Base-by-base conservation (phyloP, 1,140 invertebrate species). In the Cecropterus lyciades region DNA sequence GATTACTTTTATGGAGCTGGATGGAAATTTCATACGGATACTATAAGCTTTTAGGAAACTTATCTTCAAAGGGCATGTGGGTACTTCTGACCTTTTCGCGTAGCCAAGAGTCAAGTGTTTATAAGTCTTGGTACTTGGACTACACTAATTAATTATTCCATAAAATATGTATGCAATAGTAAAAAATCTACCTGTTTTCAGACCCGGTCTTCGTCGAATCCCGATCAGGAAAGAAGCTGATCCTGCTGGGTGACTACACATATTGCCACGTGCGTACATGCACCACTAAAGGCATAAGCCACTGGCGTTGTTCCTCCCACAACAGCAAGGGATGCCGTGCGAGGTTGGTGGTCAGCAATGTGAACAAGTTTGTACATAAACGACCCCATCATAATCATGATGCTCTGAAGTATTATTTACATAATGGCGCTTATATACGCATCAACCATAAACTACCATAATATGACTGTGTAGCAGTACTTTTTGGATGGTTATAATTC, bases 241-340 rank as follows among this genome's bases (percentile, higher is more conserved):
- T 68, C 11, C 49, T 77, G 0, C 17, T 59, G 3, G 9, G 33
- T 8, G 62, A 67, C 8, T 77, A 69, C 42, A 72, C 70, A 0
- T 74, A 67, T 10, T 68, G 59, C 49, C 49, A 56, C 13, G 42
- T 48, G n/a, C 27, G 20, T 9, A 15, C 66, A 0, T 59, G 20
- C 33, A 17, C 30, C 14, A 56, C n/a, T 0, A 67, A 56, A 30
- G 63, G 48, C 8, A 63, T 45, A 6, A 65, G 48, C 10, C 57
- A 69, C 11, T 85, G 82, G 81, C 66, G 70, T 7, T 85, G 82
- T 16, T 76, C 82, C 0, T 73, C 76, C 0, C 73, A 82, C 57
- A 70, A 73, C 24, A 65, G 40, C 11, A 77, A 73, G 52, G 70
- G 72, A 30, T 84, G 81, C 43, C 70, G 51, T 16, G 79, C 75